These are phyloP conservation scores for Charadrius vociferus DNA, from an alignment of 2,113 vertebrate genomes.

Conservation along the genomic window DNA sequence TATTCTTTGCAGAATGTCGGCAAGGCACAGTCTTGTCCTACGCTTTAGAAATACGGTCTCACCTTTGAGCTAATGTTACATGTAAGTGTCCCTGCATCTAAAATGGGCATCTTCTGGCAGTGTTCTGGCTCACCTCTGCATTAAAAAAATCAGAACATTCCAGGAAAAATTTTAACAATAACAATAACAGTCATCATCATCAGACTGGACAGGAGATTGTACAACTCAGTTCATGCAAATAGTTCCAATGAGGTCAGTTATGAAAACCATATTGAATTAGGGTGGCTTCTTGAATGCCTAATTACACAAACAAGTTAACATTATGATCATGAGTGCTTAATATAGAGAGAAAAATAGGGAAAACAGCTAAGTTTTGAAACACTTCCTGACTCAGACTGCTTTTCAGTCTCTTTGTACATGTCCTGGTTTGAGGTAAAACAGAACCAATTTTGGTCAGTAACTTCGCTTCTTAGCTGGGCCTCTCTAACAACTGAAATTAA, in stretches of 20 bases:
- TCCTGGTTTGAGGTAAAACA: too few species aligned
- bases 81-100: neutral
- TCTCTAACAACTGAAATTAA: too few species aligned
- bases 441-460: too few species aligned
- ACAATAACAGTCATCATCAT: too few species aligned
- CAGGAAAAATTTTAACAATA: neutral
- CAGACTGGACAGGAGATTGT: neutral
- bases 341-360: neutral
- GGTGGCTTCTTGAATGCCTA: neutral
- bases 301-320: neutral
- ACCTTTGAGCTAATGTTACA: neutral
- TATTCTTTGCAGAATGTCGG: neutral
- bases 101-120: neutral
- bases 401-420: neutral
- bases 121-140: neutral
- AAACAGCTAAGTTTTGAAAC: neutral
- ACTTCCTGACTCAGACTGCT: neutral
- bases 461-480: too few species aligned
- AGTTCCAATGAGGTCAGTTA: neutral
- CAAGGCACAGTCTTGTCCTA: neutral
- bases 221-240: neutral
- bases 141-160: neutral
- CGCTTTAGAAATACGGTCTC: neutral
- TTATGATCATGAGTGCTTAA: neutral
- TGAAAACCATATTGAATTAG: neutral